Evolutionary conservation across 2,113 vertebrate species (phyloP), one percentile per base, ranked within the genome.

Genomic region (Cochlearius cochlearius): DNA sequence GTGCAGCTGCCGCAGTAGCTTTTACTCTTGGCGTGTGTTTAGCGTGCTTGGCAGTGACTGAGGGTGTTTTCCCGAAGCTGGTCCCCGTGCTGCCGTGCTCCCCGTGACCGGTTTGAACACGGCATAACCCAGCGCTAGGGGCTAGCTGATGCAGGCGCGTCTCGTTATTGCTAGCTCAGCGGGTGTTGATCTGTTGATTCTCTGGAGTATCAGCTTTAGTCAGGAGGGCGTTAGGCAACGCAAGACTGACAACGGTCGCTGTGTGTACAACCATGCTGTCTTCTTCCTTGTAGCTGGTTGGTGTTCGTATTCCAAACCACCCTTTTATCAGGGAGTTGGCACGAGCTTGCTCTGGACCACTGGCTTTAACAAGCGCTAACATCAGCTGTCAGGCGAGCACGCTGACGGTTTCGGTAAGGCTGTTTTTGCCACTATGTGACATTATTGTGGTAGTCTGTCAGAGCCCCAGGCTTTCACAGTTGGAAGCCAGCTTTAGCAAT

Each of bases 341-440:
- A 34, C 99, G 98, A 82, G 97, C 98, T 89, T 99, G 99, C 68
- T 88, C 95, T 3, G 99, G 98, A 36, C 99, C 99, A 0, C 98
- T 99, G 34, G 99, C 99, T 8, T 96, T 99, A 29, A 99, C 99
- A 4, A 99, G 99, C 0, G 99, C 99, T 68, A 99, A 99, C 96
- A 27, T 99, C 97, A 99, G 99, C 97, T 97, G 98, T 4, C 98
- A 98, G 45, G 93, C 96, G 58, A 99, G 99, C 98, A 99, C 99
- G 3, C 93, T 99, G 91, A 98, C 97, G 0, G 98, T 98, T 5
- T 58, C 98, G 91, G 99, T 99, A 94, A 98, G 99, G 96, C 10
- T 29, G 58, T 0, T 22, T 23, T 7, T 62, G 36, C 1, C 9
- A 9, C 22, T 22, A 4, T 1, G 39, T 30, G 39, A 1, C 1